Percentiles rank a stretch among this genome's conserved stretches.
phyloP scores from a whole-genome alignment of 1,140 invertebrate species.

The Eriocheir sinensis region DNA sequence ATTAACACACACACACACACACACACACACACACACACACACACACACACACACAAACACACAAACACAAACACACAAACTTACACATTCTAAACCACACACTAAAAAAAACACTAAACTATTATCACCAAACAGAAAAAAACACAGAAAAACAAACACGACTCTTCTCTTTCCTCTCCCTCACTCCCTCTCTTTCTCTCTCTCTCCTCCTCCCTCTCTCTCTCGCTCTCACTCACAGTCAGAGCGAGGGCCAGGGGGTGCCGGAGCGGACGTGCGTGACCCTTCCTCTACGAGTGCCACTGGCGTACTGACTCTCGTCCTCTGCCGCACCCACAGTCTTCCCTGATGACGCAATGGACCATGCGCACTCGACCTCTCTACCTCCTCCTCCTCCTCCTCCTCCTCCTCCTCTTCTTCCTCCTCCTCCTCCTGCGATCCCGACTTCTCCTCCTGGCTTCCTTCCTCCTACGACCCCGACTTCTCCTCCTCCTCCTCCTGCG shows the following conservation, averaged over 20 bases:
- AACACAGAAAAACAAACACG: too few relatives aligned
- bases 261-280: neutral
- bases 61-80: neutral
- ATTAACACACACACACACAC: too few relatives aligned
- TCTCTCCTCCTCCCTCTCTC: neutral
- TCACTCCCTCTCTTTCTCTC: neutral
- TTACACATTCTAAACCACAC: neutral
- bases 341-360: neutral
- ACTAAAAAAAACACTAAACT: neutral
- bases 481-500: neutral
- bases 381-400: slow-evolving; percentile 2
- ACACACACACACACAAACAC: neutral
- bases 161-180: too few relatives aligned
- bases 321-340: neutral
- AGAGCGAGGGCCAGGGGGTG: neutral
- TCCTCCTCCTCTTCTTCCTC: too few relatives aligned
- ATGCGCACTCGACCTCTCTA: neutral
- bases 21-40: neutral
- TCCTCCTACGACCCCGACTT: neutral
- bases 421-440: neutral
- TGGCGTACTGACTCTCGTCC: neutral
- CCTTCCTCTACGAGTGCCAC: neutral
- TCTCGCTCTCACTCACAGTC: neutral
- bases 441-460: neutral
- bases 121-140: too few relatives aligned